These are phyloP conservation scores for Cervus canadensis DNA, from an alignment of 2,113 vertebrate species.

Conservation along the genomic window DNA sequence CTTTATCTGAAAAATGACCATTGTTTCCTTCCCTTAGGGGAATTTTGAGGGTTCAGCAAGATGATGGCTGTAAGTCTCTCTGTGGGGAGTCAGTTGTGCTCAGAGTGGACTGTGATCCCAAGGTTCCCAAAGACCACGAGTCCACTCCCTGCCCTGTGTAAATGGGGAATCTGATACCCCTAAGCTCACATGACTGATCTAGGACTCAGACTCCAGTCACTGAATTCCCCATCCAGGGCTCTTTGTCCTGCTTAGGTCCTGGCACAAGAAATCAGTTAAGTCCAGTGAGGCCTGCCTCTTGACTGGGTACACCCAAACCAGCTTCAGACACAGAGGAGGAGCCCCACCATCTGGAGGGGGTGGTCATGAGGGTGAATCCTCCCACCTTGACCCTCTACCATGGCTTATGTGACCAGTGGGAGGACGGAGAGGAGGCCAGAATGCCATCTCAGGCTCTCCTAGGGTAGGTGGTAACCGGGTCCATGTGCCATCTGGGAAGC, in stretches of 20 bases:
- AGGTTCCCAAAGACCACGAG: accelerated
- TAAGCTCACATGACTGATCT: neutral
- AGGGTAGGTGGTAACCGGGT: neutral
- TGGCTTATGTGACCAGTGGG: neutral
- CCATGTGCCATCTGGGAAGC: neutral
- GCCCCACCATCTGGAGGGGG: neutral
- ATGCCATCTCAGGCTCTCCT: neutral
- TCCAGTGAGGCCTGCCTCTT: neutral
- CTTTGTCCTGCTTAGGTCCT: no score
- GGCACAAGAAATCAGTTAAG: neutral
- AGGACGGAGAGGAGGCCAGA: neutral
- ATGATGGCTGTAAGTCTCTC: neutral
- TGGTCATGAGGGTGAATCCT: neutral
- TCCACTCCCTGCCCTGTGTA: neutral
- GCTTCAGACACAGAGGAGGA: neutral
- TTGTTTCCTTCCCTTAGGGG: neutral
- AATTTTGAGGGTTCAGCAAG: neutral
- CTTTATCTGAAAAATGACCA: neutral
- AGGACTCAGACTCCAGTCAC: neutral
- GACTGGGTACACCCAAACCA: neutral
- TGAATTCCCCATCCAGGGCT: neutral
- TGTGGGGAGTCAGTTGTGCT: neutral
- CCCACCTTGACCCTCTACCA: neutral
- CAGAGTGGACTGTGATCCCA: neutral
- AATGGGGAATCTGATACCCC: neutral